Evolutionary conservation across 92 coral and sea anemone species (phyloP), one percentile per base, ranked within the genome.

Genomic region (Pocillopora grandis): DNA sequence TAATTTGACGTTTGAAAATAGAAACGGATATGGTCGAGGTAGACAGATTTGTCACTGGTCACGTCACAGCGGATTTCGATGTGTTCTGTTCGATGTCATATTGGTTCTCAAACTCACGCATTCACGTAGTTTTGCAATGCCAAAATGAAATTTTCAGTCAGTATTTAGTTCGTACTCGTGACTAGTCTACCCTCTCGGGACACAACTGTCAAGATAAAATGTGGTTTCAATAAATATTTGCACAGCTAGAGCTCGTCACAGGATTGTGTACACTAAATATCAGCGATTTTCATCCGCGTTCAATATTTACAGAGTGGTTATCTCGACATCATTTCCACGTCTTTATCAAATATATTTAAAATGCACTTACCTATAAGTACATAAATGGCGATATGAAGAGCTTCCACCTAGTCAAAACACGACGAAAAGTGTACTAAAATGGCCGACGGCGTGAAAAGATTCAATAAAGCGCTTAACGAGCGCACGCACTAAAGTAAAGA

Each of bases 291-390:
- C 73, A 48, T 60, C 62, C 49, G 65, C 49, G 64, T 59, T 83
- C 86, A 63, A 73, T 83, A 83, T 83, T 83, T 74, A 83, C 80
- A 62, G 58, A 83, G 33, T 8, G 64, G 48, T 83, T 83, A 83
- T 73, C 79, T 31, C 49, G 18, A 78, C 23, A 56, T 58, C 58
- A 60, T 71, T 75, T 81, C 20, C 55, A 36, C 31, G 48, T 18
- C 52, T 36, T 31, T 61, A 19, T 55, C 58, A 9, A 67, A 42
- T 9, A n/a, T 4, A 57, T 2, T 27, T 49, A 71, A 61, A n/a
- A 18, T 21, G n/a, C 20, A 81, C 58, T 81, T n/a, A 70, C 68
- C 85, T 71, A 71, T 42, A 60, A 42, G 77, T 10, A n/a, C 10
- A 37, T 58, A 60, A 59, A 81, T 1, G 58, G 58, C 42, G 42